Evolutionary conservation across 2,888 invertebrate species (phyloP).

Genomic region (Andricus curvator): DNA sequence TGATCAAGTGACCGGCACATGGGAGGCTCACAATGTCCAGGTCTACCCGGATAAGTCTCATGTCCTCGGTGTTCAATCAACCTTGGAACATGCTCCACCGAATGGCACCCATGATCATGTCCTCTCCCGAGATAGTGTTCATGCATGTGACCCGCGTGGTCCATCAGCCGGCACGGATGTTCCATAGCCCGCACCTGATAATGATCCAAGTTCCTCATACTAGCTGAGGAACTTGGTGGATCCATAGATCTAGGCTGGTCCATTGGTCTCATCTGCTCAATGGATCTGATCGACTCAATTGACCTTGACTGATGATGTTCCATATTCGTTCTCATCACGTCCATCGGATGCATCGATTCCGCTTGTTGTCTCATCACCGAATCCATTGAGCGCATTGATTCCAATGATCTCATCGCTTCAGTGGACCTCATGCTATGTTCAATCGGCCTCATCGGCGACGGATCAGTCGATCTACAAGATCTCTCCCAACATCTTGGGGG

Average conservation of each 20-base stretch:
- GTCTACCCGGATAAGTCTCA: conserved; percentile 63
- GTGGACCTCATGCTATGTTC: conserved; percentile 72
- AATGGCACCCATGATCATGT: conserved; percentile 73
- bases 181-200: conserved; percentile 68
- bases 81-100: conserved; percentile 72
- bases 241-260: conserved; percentile 63
- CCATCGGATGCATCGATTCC: conserved; percentile 53
- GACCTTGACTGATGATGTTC: conserved; percentile 67
- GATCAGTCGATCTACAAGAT: conserved; percentile 74
- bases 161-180: conserved; percentile 73
- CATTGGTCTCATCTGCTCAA: conserved; percentile 45
- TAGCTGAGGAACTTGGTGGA: conserved; percentile 58
- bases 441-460: conserved; percentile 75
- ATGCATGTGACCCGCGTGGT: conserved; percentile 69
- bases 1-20: conserved; percentile 67
- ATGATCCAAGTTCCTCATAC: conserved; percentile 64
- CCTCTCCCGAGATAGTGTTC: conserved; percentile 68
- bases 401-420: conserved; percentile 75
- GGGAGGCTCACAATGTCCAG: conserved; percentile 58
- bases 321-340: conserved; percentile 12
- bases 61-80: conserved; percentile 71
- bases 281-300: conserved; percentile 66
- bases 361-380: conserved; percentile 69
- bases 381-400: conserved; percentile 75
- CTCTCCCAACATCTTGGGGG: conserved; percentile 74